Evolutionary conservation across 2,113 vertebrate genomes (phyloP).

Genomic region (Ptilorrhoa leucosticta): DNA sequence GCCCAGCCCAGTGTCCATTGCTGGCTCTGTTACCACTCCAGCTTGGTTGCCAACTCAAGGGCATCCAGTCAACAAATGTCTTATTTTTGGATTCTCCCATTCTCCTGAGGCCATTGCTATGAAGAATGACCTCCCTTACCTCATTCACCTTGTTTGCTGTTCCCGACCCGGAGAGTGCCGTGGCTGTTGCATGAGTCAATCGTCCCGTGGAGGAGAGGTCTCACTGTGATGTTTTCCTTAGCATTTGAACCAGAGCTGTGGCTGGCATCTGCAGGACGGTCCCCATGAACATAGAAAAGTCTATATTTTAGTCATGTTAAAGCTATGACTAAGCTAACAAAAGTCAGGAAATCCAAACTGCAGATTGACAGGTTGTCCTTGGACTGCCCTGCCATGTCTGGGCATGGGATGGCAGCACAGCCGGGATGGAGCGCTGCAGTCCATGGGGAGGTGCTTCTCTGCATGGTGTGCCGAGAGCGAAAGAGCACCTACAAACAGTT

Average conservation of each 20-base stretch:
- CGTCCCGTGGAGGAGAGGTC: neutral
- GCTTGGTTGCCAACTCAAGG: constrained; percentile 68
- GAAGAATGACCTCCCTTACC: constrained; percentile 53
- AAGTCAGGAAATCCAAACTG: constrained; percentile 45
- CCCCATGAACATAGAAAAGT: constrained; percentile 12
- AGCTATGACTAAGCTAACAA: constrained; percentile 43
- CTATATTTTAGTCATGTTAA: constrained; percentile 52
- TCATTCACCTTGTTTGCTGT: constrained; percentile 72
- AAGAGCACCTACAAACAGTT: neutral
- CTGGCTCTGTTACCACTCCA: constrained; percentile 36
- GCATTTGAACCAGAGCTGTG: constrained; percentile 37
- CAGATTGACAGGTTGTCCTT: constrained; percentile 20
- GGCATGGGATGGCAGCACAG: neutral
- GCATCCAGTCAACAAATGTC: constrained; percentile 60
- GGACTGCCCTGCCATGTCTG: neutral
- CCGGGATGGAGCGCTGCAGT: accelerated
- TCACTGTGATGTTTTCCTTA: constrained; percentile 51
- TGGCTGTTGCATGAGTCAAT: constrained; percentile 35
- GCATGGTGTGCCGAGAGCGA: neutral
- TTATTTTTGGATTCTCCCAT: constrained; percentile 71
- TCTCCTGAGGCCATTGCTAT: constrained; percentile 36
- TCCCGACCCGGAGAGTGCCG: constrained; percentile 5
- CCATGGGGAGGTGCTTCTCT: accelerated
- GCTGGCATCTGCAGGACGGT: neutral
- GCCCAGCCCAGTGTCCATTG: constrained; percentile 46